Evolutionary conservation across 2,113 vertebrate genomes (phyloP).

Genomic region (Scopus umbretta): DNA sequence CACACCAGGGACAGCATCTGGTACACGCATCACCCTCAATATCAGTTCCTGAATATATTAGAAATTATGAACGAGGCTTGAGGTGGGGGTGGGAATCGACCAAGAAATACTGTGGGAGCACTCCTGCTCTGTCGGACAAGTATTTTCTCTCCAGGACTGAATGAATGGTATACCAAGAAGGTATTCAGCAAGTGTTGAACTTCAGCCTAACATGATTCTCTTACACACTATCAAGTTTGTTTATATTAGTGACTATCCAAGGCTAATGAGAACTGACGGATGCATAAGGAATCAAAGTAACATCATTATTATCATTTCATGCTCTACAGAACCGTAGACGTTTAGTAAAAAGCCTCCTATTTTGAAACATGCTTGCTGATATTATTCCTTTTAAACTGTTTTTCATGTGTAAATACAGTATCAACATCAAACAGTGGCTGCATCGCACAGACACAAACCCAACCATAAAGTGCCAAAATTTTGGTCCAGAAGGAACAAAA

Average conservation of each 20-base stretch:
- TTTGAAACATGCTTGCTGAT: background rate
- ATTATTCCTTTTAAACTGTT: background rate
- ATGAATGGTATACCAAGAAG: background rate
- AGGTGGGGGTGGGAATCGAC: background rate
- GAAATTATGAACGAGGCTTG: background rate
- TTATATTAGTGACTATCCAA: background rate
- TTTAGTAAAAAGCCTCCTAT: background rate
- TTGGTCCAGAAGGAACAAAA: background rate
- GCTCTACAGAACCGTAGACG: background rate
- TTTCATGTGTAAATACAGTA: background rate
- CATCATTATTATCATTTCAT: background rate
- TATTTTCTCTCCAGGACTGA: background rate
- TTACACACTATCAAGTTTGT: background rate
- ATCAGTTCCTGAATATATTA: background rate
- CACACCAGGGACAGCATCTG: background rate
- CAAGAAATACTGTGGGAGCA: background rate
- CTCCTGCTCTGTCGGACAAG: background rate
- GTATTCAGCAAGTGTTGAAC: background rate
- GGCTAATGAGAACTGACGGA: constrained; percentile 23
- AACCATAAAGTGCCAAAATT: background rate
- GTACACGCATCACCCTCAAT: background rate
- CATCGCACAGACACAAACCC: background rate
- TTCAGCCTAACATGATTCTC: background rate
- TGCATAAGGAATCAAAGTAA: background rate
- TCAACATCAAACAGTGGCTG: background rate